Evolutionary conservation across 2,888 invertebrate genomes (phyloP).

Genomic region (Orthosia incerta): DNA sequence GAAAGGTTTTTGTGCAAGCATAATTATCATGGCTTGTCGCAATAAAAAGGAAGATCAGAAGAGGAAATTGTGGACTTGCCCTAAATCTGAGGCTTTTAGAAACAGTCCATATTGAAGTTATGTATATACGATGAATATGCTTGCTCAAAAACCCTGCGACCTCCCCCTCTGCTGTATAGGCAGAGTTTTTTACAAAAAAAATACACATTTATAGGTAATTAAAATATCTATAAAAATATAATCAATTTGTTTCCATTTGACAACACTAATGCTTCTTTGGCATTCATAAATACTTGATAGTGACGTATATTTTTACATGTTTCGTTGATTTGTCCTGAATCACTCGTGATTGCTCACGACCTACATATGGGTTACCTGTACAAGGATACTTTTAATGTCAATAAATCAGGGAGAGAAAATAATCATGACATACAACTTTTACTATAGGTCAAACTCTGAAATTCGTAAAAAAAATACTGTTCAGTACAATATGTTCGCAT

Average conservation of each 20-base stretch:
- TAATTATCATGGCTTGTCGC: too few species aligned
- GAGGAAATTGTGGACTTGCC: too few species aligned
- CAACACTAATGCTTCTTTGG: conserved; percentile 7
- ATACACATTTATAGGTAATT: background rate
- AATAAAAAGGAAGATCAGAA: too few species aligned
- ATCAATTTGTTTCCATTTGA: conserved; percentile 15
- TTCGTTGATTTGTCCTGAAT: background rate
- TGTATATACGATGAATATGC: too few species aligned
- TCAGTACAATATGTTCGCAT: too few species aligned
- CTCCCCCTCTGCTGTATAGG: too few species aligned
- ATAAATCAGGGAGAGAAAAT: background rate
- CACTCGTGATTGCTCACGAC: too few species aligned
- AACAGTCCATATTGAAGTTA: too few species aligned
- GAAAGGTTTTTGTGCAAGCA: too few species aligned
- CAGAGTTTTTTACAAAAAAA: background rate
- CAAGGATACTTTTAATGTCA: background rate
- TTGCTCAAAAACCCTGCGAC: too few species aligned
- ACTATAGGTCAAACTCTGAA: background rate
- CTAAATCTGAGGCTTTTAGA: too few species aligned
- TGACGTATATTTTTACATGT: too few species aligned
- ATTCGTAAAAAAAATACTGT: background rate
- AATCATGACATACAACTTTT: background rate
- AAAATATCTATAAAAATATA: conserved; percentile 20
- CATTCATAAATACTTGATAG: background rate
- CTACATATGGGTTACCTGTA: background rate